Conservation (phyloP, 2,888 invertebrate genomes). For the Drosophila algonquin region DNA sequence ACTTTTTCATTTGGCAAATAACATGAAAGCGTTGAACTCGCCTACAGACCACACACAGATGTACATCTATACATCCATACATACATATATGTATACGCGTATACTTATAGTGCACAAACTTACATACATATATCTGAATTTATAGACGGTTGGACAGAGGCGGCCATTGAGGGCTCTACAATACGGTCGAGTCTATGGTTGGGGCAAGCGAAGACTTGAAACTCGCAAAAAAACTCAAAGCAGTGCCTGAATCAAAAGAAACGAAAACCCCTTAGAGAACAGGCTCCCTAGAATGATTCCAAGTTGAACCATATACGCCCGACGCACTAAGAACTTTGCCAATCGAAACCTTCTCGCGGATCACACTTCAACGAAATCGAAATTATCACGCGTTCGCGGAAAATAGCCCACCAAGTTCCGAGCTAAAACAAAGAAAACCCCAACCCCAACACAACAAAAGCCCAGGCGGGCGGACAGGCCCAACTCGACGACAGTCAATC, state of each 20-base stretch:
- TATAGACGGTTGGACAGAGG: slow-evolving; percentile 17
- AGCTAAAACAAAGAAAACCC: slow-evolving; percentile 47
- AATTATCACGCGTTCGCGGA: slow-evolving; percentile 31
- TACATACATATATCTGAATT: background rate
- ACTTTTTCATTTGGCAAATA: slow-evolving; percentile 79
- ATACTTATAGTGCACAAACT: background rate
- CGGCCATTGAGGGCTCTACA: slow-evolving; percentile 19
- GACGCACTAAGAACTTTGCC: background rate
- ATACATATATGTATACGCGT: background rate
- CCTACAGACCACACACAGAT: slow-evolving; percentile 7
- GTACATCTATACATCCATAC: too few relatives aligned
- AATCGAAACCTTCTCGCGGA: slow-evolving; percentile 24
- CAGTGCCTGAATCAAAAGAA: too few relatives aligned
- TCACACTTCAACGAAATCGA: slow-evolving; percentile 42
- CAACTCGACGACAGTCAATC: slow-evolving; percentile 13
- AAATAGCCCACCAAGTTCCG: slow-evolving; percentile 9
- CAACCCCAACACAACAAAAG: background rate
- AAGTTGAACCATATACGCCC: background rate
- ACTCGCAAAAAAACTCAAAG: background rate
- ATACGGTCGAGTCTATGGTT: background rate
- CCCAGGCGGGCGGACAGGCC: background rate
- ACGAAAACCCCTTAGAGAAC: background rate
- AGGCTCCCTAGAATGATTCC: background rate
- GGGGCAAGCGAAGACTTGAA: background rate
- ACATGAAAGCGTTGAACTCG: slow-evolving; percentile 74